Evolutionary conservation across 1,140 invertebrate species (phyloP), one percentile per base, ranked within the genome.

Genomic region (Asobara japonica): DNA sequence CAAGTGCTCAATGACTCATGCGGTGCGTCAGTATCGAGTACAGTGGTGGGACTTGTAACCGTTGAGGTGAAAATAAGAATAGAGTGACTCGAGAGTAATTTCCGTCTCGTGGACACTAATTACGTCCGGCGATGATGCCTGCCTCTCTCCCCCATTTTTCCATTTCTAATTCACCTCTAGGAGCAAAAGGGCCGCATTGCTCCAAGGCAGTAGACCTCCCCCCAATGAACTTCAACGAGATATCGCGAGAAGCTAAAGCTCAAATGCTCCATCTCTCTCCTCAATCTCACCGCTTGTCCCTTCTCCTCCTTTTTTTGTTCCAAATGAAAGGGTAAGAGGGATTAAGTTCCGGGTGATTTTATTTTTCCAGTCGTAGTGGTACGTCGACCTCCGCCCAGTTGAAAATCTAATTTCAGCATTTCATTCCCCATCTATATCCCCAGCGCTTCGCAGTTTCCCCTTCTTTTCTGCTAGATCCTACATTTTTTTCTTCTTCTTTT

Each of bases 41-140:
- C 16, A 51, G 6, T 51, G 2, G 4, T 3, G n/a, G 2, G 10
- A 20, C 45, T 51, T 25, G 20, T 3, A 51, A 25, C 10, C 3
- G 3, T 18, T 6, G 45, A 20, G 22, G 8, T 41, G 38, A 70
- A 76, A 70, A 73, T 3, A 65, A 66, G 18, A 36, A 36, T 38
- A 41, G 20, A 20, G 6, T n/a, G 18, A 18, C 65, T 70, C 61
- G 65, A 13, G 68, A 72, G 68, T 74, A 66, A 74, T 79, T 79
- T 81, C 74, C 73, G 73, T 77, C 76, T 77, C 78, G 74, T 77
- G 74, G 74, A 79, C 79, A 79, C 78, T 80, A 81, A 81, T 81
- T 81, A 79, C 78, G 64, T 62, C 36, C 45, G 60, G 75, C 73
- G 76, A 79, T 78, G 78, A 80, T 76, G 74, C 66, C 69, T 60